Base-by-base conservation (phyloP, 2,888 invertebrate species). In the Lepidochrysops patricia region DNA sequence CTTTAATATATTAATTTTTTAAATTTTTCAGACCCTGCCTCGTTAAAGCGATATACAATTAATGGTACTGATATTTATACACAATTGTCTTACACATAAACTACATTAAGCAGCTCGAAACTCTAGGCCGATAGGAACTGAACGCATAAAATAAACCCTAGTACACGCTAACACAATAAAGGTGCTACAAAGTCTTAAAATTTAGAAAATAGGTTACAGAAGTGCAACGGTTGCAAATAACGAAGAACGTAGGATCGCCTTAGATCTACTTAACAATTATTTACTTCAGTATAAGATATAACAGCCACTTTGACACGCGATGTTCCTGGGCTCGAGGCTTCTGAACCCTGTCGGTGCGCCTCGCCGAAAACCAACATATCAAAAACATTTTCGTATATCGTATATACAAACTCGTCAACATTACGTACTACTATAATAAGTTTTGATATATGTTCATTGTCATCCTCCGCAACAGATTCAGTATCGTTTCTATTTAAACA, bases 101-200 rank as follows among this genome's bases (percentile, higher is more conserved):
- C 80, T 85, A 84, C 75, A 75, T 74, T 68, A 84, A 84, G 84
- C 84, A 72, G 80, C 77, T 82, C 77, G 76, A 80, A 82, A 81
- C 74, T 72, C 79, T 86, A 87, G 84, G 85, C 84, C 84, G 76
- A 85, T 88, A 88, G 88, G 88, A 88, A 89, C 88, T 86, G 75
- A 88, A 83, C 68, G 67, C 70, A 71, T 65, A 68, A 74, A 72
- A 70, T 72, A 69, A 69, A 68, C 66, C 68, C 67, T 67, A 67
- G 70, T 70, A 72, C 64, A 66, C 67, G 70, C 74, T 73, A 72
- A 68, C 71, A 74, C 73, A 68, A 64, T 74, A 76, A 66, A 75
- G 68, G 61, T 72, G 75, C 76, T 75, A 76, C 76, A 71, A 75
- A 70, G 63, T 71, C 73, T 68, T 74, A 50, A 63, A 61, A 63